Conservation (phyloP, 92 coral and sea anemone species). For the Palythoa heliodiscus region DNA sequence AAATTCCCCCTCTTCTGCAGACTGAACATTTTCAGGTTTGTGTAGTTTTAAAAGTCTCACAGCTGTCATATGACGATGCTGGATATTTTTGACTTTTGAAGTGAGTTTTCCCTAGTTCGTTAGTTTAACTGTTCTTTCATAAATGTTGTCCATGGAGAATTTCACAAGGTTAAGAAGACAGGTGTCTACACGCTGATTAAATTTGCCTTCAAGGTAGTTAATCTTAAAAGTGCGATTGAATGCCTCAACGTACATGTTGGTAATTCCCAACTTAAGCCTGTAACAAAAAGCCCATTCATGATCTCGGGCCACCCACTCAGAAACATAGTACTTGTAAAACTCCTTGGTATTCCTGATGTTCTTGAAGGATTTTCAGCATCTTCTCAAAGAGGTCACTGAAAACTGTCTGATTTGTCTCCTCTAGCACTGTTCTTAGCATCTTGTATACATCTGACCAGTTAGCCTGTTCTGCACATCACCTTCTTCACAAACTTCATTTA, state of each 20-base stretch:
- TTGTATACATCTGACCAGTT: slow-evolving; percentile 47
- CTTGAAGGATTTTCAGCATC: slow-evolving; percentile 28
- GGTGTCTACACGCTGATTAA: slow-evolving; percentile 56
- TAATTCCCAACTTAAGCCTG: slow-evolving; percentile 44
- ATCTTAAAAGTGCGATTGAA: slow-evolving; percentile 45
- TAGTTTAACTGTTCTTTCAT: slow-evolving; percentile 49
- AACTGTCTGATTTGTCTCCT: slow-evolving; percentile 39
- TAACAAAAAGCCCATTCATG: slow-evolving; percentile 54
- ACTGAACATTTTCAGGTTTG: slow-evolving; percentile 15
- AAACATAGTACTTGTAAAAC: slow-evolving; percentile 49
- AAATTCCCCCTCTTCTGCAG: not conserved
- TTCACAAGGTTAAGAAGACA: slow-evolving; percentile 51
- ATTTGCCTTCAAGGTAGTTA: slow-evolving; percentile 46
- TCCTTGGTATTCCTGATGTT: not conserved
- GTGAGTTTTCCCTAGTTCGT: slow-evolving; percentile 52
- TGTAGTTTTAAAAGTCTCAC: slow-evolving; percentile 6
- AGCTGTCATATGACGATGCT: slow-evolving; percentile 39
- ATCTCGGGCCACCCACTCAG: slow-evolving; percentile 52
- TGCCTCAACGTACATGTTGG: slow-evolving; percentile 61
- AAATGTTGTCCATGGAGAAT: slow-evolving; percentile 41
- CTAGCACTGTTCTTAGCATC: not conserved
- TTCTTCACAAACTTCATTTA: not conserved
- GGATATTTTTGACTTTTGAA: slow-evolving; percentile 21
- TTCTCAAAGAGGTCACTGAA: slow-evolving; percentile 32
- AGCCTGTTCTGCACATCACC: slow-evolving; percentile 31